Percentiles rank a stretch among this genome's conserved stretches.
These are phyloP conservation scores for Drosophila parthenogenetica DNA, from an alignment of 2,888 invertebrate genomes.

Conservation along the genomic window DNA sequence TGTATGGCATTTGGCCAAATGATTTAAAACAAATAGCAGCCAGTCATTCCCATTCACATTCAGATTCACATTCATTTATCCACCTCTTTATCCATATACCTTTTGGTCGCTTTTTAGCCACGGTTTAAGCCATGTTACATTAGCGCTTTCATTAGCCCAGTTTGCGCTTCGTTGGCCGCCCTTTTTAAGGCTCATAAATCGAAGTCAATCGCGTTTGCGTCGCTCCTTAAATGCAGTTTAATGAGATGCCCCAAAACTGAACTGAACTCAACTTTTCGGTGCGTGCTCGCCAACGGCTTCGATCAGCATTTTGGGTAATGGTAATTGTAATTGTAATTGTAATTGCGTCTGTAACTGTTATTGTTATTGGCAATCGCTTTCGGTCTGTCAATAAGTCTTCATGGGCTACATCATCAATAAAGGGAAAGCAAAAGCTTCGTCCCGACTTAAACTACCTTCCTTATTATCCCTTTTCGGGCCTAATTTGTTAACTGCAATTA, in stretches of 20 bases:
- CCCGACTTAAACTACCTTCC: slow-evolving; percentile 17
- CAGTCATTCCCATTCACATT: slow-evolving; percentile 23
- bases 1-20: slow-evolving; percentile 75
- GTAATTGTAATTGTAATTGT: slow-evolving; percentile 61
- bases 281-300: slow-evolving; percentile 67
- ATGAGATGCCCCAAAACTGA: slow-evolving; percentile 56
- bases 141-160: slow-evolving; percentile 80
- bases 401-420: slow-evolving; percentile 56
- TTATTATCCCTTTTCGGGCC: slow-evolving; percentile 41
- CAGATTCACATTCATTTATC: slow-evolving; percentile 12
- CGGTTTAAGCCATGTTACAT: slow-evolving; percentile 44
- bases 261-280: slow-evolving; percentile 30
- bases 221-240: slow-evolving; percentile 71
- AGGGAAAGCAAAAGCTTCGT: slow-evolving; percentile 64
- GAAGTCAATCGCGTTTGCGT: slow-evolving; percentile 59
- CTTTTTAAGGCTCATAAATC: slow-evolving; percentile 71
- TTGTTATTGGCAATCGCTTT: slow-evolving; percentile 59
- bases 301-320: slow-evolving; percentile 68
- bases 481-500: slow-evolving; percentile 62
- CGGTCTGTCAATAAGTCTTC: slow-evolving; percentile 76
- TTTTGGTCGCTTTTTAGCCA: slow-evolving; percentile 9
- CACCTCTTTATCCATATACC: not conserved
- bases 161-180: slow-evolving; percentile 60
- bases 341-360: slow-evolving; percentile 55
- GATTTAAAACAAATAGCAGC: slow-evolving; percentile 68